phyloP scores from a whole-genome alignment of 1,140 invertebrate genomes.

The Zaprionus inermis region DNA sequence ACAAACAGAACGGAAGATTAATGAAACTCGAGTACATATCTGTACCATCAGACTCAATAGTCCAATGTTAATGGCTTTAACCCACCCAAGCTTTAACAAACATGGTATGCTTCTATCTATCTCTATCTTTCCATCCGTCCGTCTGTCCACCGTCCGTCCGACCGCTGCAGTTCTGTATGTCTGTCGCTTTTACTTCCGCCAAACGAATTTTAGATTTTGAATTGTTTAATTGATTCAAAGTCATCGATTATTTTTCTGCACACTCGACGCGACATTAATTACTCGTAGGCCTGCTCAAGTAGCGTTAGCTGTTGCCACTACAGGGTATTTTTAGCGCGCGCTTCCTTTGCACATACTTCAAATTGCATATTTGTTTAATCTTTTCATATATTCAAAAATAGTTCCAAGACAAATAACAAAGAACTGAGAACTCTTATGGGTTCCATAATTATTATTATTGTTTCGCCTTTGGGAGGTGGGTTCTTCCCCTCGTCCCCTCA shows the following conservation, averaged over 20 bases:
- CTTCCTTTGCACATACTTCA: slow-evolving; percentile 23
- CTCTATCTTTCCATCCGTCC: slow-evolving; percentile 13
- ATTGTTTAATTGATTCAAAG: slow-evolving; percentile 74
- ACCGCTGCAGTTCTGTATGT: slow-evolving; percentile 45
- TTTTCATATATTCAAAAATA: not conserved
- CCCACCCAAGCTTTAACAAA: slow-evolving; percentile 62
- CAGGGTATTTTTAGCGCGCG: slow-evolving; percentile 1
- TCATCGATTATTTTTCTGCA: slow-evolving; percentile 61
- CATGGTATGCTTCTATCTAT: slow-evolving; percentile 44
- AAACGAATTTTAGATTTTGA: slow-evolving; percentile 52
- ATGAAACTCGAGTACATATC: slow-evolving; percentile 79
- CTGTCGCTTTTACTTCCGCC: slow-evolving; percentile 73
- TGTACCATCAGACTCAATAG: slow-evolving; percentile 45
- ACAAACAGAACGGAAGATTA: slow-evolving; percentile 79
- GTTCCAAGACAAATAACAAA: slow-evolving; percentile 12
- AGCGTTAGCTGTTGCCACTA: slow-evolving; percentile 50
- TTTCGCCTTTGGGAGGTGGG: slow-evolving; percentile 39
- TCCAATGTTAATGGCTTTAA: slow-evolving; percentile 79
- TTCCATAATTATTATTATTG: slow-evolving; percentile 40
- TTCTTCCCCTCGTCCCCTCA: not conserved
- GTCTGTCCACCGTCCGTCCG: slow-evolving; percentile 49
- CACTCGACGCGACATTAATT: slow-evolving; percentile 72
- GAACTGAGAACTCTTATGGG: slow-evolving; percentile 40
- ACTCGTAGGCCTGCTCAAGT: slow-evolving; percentile 75
- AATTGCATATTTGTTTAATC: slow-evolving; percentile 17